Conservation (phyloP, 2,113 vertebrate genomes). For the Haemorhous mexicanus region DNA sequence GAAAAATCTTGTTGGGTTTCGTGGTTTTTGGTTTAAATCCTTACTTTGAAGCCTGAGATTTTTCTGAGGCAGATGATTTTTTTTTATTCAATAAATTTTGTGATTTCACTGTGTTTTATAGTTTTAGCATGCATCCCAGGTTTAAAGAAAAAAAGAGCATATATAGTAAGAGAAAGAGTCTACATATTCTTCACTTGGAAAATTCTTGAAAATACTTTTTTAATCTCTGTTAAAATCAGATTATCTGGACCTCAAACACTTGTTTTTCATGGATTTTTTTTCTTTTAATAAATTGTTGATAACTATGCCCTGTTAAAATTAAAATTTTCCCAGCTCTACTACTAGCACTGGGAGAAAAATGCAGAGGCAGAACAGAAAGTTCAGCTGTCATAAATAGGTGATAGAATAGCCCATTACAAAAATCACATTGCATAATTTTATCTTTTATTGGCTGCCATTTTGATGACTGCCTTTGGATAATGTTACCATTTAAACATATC, state of each 20-base stretch:
- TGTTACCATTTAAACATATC: not conserved
- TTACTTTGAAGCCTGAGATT: not conserved
- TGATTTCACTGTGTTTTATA: not conserved
- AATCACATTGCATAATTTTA: not conserved
- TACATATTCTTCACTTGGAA: not conserved
- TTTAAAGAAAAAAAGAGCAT: not conserved
- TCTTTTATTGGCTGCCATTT: not conserved
- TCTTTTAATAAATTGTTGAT: not conserved
- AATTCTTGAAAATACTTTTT: not conserved
- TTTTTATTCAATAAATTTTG: not conserved
- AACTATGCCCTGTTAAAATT: not conserved
- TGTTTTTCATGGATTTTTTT: not conserved
- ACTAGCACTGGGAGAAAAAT: not conserved
- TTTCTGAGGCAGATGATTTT: not conserved
- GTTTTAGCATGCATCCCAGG: not conserved
- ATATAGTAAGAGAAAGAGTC: not conserved
- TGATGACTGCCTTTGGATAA: not conserved
- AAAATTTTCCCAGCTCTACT: not conserved
- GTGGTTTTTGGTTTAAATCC: not conserved
- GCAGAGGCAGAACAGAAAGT: not conserved
- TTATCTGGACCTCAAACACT: not conserved
- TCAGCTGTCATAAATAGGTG: not conserved
- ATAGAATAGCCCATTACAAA: not conserved
- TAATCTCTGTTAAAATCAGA: not conserved
- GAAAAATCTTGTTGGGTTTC: not conserved